Evolutionary conservation across 92 coral and sea anemone genomes (phyloP).

Genomic region (Actinernus sp.): DNA sequence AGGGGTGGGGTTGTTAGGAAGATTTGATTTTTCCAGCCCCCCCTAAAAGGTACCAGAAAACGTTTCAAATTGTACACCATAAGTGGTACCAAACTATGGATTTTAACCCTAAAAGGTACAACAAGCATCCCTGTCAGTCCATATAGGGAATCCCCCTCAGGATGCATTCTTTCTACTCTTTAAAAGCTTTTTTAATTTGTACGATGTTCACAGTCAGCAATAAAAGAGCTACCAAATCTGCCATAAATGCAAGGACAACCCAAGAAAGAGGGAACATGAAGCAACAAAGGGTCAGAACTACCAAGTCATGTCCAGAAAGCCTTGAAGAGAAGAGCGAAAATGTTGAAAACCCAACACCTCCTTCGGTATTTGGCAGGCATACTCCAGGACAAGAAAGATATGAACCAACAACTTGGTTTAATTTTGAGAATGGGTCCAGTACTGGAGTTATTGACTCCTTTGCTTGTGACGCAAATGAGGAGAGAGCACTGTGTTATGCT

Average conservation of each 20-base stretch:
- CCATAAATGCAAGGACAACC: not conserved
- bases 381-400: conserved; percentile 33
- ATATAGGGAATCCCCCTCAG: no score
- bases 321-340: not conserved
- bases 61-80: no score
- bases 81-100: no score
- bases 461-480: conserved; percentile 64
- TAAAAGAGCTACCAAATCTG: conserved; percentile 7
- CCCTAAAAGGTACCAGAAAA: no score
- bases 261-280: conserved; percentile 1
- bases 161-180: no score
- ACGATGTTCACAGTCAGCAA: no score
- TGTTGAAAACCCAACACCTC: conserved; percentile 7
- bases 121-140: no score
- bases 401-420: conserved; percentile 69
- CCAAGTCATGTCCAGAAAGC: not conserved
- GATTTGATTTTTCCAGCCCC: no score
- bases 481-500: conserved; percentile 65
- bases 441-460: conserved; percentile 69
- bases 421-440: conserved; percentile 61
- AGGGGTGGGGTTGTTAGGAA: no score
- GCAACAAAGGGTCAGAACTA: not conserved
- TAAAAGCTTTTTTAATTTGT: no score
- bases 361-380: conserved; percentile 72
- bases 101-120: no score